Evolutionary conservation across 2,888 invertebrate genomes (phyloP), one percentile per base, ranked within the genome.

Genomic region (Tryphoninae sp.): DNA sequence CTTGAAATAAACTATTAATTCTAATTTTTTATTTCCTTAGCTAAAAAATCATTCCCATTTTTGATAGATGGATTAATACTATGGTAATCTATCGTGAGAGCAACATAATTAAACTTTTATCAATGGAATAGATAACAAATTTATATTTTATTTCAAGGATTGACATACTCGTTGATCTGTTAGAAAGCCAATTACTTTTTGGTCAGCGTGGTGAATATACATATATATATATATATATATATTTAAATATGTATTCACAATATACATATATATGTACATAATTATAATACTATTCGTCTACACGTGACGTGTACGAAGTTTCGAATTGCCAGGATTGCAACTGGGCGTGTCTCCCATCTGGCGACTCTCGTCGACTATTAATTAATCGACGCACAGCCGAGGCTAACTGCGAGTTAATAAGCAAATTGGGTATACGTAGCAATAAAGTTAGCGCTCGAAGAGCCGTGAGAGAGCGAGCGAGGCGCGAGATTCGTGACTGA

Each of bases 391-490:
- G 90, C 90, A 87, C 88, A 89, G 89, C 89, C 90, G 90, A 91
- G 88, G 89, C 92, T 91, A 91, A 91, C 90, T 91, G 90, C 90
- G 89, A 92, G 91, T 92, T 92, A 92, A 92, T 92, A 92, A 92
- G 92, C 91, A 92, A 92, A 92, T 92, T 92, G 92, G 69, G 79
- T 82, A 79, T 82, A 82, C 90, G 88, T 88, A 88, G 91, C 91
- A 90, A 92, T 92, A 92, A 91, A 91, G 89, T 90, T 89, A 88
- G 88, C 83, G 87, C 86, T 33, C 33, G 83, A 67, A 84, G 84
- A 58, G 84, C 82, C 75, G 82, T 72, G 82, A 71, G 72, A 82
- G 84, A 68, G 67, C 67, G 68, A 64, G 68, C 81, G 82, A 86
- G 85, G 84, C 22, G 73, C 61, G 75, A 68, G 79, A 67, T 71